Conservation (phyloP, 2,113 vertebrate species). For the Sinocyclocheilus anshuiensis region DNA sequence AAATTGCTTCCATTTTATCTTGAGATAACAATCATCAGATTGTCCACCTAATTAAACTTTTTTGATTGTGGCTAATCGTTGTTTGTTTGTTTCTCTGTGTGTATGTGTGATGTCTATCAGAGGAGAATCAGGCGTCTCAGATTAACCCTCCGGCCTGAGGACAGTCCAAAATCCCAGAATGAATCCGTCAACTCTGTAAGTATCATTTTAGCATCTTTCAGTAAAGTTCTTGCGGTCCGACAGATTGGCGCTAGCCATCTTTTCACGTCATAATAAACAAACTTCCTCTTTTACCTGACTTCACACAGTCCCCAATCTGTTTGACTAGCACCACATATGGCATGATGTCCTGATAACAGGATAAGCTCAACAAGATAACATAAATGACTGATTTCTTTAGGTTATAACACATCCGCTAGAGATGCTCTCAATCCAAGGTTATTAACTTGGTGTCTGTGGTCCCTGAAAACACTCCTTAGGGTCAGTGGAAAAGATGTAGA, state of each 20-base stretch:
- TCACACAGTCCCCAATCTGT: neutral
- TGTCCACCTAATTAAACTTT: neutral
- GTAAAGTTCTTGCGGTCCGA: conserved; percentile 2
- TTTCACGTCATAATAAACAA: conserved; percentile 3
- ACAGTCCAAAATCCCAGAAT: conserved; percentile 67
- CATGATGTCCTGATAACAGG: neutral
- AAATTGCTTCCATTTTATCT: neutral
- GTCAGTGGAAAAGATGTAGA: neutral
- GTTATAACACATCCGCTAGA: neutral
- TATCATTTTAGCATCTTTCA: conserved; percentile 30
- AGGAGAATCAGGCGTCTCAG: conserved; percentile 85
- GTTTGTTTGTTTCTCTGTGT: conserved; percentile 29
- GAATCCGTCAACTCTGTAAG: conserved; percentile 78
- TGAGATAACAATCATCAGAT: neutral
- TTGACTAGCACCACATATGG: neutral
- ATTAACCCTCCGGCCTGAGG: conserved; percentile 84
- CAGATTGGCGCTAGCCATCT: neutral
- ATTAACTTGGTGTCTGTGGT: neutral
- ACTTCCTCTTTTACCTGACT: conserved; percentile 18
- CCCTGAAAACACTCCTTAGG: neutral
- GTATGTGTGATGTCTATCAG: conserved; percentile 70
- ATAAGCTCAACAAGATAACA: neutral
- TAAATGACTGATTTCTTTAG: neutral
- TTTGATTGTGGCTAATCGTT: conserved; percentile 5
- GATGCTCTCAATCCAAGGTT: neutral